Evolutionary conservation across 2,113 vertebrate species (phyloP), one percentile per base, ranked within the genome.

Genomic region (Halcyon malimbica): DNA sequence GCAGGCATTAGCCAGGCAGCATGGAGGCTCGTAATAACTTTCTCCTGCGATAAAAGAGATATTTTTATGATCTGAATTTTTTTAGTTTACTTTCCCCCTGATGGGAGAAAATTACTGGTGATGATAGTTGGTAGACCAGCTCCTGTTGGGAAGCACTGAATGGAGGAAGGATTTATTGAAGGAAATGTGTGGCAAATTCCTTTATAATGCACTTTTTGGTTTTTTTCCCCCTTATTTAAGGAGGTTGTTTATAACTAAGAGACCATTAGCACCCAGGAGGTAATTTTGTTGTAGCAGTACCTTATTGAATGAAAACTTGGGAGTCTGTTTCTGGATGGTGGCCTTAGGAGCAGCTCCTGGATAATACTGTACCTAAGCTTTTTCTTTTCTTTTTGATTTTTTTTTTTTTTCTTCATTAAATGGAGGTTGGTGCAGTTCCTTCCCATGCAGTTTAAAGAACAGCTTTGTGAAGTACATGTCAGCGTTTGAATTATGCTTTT

Each of bases 91-190:
- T 84, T 94, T 93, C 41, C 59, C 33, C 74, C 81, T 93, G 67
- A 20, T 92, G 91, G 23, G 69, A 86, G 71, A 84, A 88, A 95
- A 94, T 94, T 93, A 79, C 89, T 89, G 70, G 87, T 85, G 86
- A 80, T 92, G 76, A 50, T 70, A 67, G 87, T 21, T 82, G 65
- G 87, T 84, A 85, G 91, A 44, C 59, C 63, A 65, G 69, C 94
- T 94, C 83, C 80, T 91, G 77, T 82, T 94, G 96, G 80, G 92
- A 93, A 86, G 79, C 71, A 60, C 20, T 81, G 90, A 84, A 75
- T 82, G 65, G 86, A 93, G 70, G 67, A 91, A 93, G 64, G 82
- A 90, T 80, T 91, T 95, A 91, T 91, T 85, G 79, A 81, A 82
- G 80, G 77, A 63, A 96, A 92, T 73, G n/a, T 69, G 74, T 65